Base-by-base conservation (phyloP, 2,888 invertebrate genomes). In the Parnassius glacialis region DNA sequence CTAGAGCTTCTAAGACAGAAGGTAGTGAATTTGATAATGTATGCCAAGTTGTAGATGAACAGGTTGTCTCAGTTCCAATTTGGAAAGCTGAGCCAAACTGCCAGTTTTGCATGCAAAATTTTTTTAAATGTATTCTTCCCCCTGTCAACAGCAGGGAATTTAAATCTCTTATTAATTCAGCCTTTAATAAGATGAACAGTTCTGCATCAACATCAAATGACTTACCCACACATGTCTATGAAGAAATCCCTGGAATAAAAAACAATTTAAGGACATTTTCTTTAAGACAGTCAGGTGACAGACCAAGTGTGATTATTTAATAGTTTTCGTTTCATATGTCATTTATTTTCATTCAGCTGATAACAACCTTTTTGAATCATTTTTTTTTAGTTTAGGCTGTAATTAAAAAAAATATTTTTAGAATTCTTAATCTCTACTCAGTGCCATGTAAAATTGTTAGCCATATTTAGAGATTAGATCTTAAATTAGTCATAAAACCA, bases 1-100 rank as follows among this genome's bases (percentile, higher is more conserved):
- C 83, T 34, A 80, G 90, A 70, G 72, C 79, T 16, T 69, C 82
- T 55, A 85, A 70, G 64, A 65, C 73, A 59, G 80, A 85, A 84
- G 89, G 89, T 90, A 88, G 67, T 70, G 65, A 66, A 68, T 73
- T 71, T 65, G 66, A 70, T 64, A 74, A 76, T 80, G 75, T 82
- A 62, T 90, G 90, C 69, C 80, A 81, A 73, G 89, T 91, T 12
- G 76, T 84, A 62, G 88, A 90, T 73, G 80, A 80, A 55, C 83
- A 88, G 75, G 67, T 84, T 44, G 76, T 87, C 52, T 88, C 90
- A 1, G 80, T 87, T 42, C 90, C 90, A 0, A 73, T 76, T 9
- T 91, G 91, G 91, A 78, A 74, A 60, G 79, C 85, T 0, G 83
- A 83, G 64, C 71, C 67, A 51, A 70, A 71, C 64, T 81, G 79